phyloP scores from a whole-genome alignment of 2,888 invertebrate species.

The Apotomis capreana region DNA sequence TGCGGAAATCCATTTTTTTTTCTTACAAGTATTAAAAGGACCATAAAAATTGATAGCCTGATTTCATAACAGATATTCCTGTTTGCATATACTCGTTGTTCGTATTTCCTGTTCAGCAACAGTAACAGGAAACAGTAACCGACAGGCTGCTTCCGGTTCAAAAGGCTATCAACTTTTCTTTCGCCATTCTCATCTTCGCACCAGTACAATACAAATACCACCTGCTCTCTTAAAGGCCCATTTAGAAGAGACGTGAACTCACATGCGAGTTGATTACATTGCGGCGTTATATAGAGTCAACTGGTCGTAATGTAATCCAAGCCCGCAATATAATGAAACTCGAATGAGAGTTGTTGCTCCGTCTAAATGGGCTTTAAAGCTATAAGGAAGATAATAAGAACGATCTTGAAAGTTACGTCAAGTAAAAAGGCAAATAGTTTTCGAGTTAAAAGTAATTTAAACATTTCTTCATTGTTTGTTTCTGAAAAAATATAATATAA shows the following conservation, averaged over 20 bases:
- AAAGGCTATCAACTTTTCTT: conserved; percentile 25
- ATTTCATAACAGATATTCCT: conserved; percentile 7
- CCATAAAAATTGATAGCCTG: neutral
- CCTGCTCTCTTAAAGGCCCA: neutral
- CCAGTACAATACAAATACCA: neutral
- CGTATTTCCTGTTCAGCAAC: conserved; percentile 18
- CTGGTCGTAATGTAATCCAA: too few species aligned
- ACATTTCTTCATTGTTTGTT: conserved; percentile 1
- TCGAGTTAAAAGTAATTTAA: neutral
- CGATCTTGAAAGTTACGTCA: neutral
- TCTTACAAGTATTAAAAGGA: neutral
- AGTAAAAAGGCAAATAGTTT: neutral
- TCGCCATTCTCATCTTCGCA: neutral
- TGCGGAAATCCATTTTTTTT: too few species aligned
- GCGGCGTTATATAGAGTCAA: too few species aligned
- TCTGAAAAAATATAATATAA: neutral
- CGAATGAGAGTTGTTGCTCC: too few species aligned
- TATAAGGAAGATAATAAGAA: neutral
- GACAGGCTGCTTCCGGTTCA: conserved; percentile 22
- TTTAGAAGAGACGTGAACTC: too few species aligned
- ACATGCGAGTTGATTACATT: too few species aligned
- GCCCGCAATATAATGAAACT: too few species aligned
- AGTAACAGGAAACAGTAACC: conserved; percentile 29
- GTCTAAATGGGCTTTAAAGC: neutral
- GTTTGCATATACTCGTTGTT: conserved; percentile 1